These are phyloP conservation scores for Petrolisthes manimaculis DNA, from an alignment of 2,888 invertebrate genomes.

Conservation along the genomic window DNA sequence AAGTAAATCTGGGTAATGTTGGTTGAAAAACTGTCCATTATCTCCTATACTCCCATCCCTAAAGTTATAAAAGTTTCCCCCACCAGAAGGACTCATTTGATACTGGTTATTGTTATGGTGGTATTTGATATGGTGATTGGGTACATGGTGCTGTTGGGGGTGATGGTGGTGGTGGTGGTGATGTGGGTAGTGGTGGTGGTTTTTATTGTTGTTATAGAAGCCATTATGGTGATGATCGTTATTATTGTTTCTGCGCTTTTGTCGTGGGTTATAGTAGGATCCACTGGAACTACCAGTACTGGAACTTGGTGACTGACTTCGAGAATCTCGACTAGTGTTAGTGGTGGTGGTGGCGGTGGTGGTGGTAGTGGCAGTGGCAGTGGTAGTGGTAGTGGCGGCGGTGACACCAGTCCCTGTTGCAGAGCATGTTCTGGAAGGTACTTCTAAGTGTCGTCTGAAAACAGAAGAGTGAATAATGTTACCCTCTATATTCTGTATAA, in stretches of 20 bases:
- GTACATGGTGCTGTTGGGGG: slow-evolving; percentile 38
- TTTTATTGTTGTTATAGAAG: slow-evolving; percentile 16
- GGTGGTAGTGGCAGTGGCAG: background rate
- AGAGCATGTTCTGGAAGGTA: slow-evolving; percentile 14
- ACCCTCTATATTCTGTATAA: too few relatives aligned
- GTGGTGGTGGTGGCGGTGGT: slow-evolving; percentile 12
- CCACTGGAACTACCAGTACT: slow-evolving; percentile 49
- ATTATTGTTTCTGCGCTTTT: slow-evolving; percentile 50
- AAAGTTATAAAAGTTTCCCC: slow-evolving; percentile 18
- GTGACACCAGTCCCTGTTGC: background rate
- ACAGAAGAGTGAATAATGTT: background rate
- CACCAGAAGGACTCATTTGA: slow-evolving; percentile 33
- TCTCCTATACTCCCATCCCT: slow-evolving; percentile 32
- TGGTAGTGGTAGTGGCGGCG: background rate
- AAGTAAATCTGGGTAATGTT: slow-evolving; percentile 6
- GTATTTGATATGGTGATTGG: slow-evolving; percentile 23
- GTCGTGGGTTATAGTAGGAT: slow-evolving; percentile 51
- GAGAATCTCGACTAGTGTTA: slow-evolving; percentile 34
- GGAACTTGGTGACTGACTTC: slow-evolving; percentile 56
- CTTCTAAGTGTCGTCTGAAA: slow-evolving; percentile 48
- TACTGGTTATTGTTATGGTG: slow-evolving; percentile 29
- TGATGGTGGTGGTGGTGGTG: slow-evolving; percentile 7
- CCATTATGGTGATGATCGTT: slow-evolving; percentile 24
- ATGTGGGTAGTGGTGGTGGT: slow-evolving; percentile 27
- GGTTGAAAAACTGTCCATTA: slow-evolving; percentile 19